Percentiles rank a stretch among this genome's conserved stretches.
These are phyloP conservation scores for Botrylloides violaceus DNA, from an alignment of 23 tunicate genomes.

Conservation along the genomic window DNA sequence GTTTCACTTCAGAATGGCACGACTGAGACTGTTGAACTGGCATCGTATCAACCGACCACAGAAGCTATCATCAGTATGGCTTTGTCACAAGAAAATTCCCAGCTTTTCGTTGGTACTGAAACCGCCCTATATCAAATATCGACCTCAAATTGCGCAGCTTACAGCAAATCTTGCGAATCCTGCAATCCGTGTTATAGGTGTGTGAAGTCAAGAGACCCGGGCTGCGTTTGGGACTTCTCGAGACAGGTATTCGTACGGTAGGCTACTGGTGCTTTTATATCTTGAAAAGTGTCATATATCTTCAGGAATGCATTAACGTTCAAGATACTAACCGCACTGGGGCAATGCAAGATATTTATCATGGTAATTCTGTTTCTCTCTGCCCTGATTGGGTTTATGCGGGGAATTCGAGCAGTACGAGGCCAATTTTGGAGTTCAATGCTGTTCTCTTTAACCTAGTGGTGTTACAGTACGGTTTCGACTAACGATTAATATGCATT, in stretches of 20 bases:
- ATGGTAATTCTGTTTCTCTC: too few species aligned
- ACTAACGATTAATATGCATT: too few species aligned
- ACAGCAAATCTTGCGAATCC: conserved; percentile 39
- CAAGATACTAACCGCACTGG: too few species aligned
- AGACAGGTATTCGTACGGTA: conserved; percentile 38
- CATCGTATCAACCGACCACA: not conserved
- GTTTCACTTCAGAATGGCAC: conserved; percentile 1
- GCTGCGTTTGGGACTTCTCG: conserved; percentile 54
- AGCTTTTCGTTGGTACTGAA: conserved; percentile 15
- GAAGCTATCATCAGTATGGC: conserved; percentile 7
- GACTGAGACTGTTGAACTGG: conserved; percentile 8
- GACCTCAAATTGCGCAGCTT: conserved; percentile 40
- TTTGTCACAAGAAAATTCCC: conserved; percentile 1
- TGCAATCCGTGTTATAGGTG: conserved; percentile 82
- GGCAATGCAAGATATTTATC: too few species aligned
- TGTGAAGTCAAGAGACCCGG: conserved; percentile 62
- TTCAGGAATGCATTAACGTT: too few species aligned
- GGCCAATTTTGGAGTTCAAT: too few species aligned
- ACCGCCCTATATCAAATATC: conserved; percentile 10
- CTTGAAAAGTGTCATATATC: too few species aligned
- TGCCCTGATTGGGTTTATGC: too few species aligned
- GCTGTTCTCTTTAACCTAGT: too few species aligned
- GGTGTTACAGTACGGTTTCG: too few species aligned
- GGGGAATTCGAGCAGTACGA: too few species aligned
- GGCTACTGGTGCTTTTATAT: too few species aligned